phyloP scores from a whole-genome alignment of 2,888 invertebrate species.

The Thecophora atra region DNA sequence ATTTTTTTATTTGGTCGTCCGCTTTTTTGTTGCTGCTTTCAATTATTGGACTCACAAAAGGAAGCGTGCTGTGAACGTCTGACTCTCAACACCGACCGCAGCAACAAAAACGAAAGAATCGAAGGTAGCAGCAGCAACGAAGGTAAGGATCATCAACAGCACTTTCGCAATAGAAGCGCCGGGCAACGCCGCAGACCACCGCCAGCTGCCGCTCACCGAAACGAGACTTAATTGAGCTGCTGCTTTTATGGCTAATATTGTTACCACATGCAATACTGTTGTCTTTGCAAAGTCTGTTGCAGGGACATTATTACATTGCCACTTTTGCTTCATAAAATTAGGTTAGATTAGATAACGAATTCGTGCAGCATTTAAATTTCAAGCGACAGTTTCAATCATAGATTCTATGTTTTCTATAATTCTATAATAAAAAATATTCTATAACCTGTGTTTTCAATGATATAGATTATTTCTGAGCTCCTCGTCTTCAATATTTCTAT shows the following conservation, averaged over 20 bases:
- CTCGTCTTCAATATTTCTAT: too few relatives aligned
- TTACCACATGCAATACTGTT: not conserved
- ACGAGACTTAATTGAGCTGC: conserved; percentile 26
- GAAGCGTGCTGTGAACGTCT: not conserved
- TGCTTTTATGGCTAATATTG: not conserved
- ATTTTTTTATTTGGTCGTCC: not conserved
- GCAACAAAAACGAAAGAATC: conserved; percentile 42
- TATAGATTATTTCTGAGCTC: too few relatives aligned
- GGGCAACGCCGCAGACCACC: conserved; percentile 3
- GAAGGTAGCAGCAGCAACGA: conserved; percentile 49
- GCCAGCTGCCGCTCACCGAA: conserved; percentile 11
- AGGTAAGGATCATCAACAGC: conserved; percentile 32
- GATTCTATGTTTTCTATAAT: too few relatives aligned
- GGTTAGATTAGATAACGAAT: too few relatives aligned
- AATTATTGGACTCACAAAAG: conserved; percentile 17
- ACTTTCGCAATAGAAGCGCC: not conserved
- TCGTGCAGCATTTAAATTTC: not conserved
- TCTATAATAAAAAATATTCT: too few relatives aligned
- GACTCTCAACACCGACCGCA: not conserved
- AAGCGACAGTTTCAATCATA: too few relatives aligned
- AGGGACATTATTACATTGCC: not conserved
- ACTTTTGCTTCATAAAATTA: too few relatives aligned
- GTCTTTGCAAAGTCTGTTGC: not conserved
- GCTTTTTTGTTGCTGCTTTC: not conserved
- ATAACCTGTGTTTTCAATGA: too few relatives aligned